Conservation (phyloP, 2,797 vertebrate species). For the Hybognathus amarus region DNA sequence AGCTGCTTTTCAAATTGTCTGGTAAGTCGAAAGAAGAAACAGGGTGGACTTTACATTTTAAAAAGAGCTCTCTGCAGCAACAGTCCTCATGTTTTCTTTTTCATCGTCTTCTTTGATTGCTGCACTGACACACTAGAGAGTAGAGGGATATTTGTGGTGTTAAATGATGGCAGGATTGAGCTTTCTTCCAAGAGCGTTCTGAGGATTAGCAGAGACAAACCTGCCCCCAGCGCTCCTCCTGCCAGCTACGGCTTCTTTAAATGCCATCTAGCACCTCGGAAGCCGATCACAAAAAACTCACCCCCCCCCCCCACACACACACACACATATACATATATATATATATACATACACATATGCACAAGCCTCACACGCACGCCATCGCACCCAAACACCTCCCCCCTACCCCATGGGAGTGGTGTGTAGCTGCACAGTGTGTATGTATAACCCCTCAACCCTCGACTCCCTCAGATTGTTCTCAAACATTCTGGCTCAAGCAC, state of each 20-base stretch:
- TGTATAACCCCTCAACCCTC: slow-evolving; percentile 51
- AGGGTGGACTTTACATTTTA: not conserved
- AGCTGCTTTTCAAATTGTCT: slow-evolving; percentile 97
- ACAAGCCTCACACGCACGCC: slow-evolving; percentile 70
- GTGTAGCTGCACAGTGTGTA: slow-evolving; percentile 44
- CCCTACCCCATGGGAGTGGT: slow-evolving; percentile 39
- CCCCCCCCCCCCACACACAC: slow-evolving; percentile 54
- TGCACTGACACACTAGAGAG: slow-evolving; percentile 39
- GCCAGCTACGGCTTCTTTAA: slow-evolving; percentile 56
- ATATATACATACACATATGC: slow-evolving; percentile 40
- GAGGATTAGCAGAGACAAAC: slow-evolving; percentile 57
- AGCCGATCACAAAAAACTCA: slow-evolving; percentile 35
- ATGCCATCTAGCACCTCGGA: slow-evolving; percentile 61
- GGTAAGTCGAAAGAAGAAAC: slow-evolving; percentile 74
- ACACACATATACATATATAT: slow-evolving; percentile 57
- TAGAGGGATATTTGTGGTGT: slow-evolving; percentile 45
- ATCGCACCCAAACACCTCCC: slow-evolving; percentile 44
- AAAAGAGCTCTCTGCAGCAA: not conserved
- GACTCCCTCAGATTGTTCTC: slow-evolving; percentile 72
- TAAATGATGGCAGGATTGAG: slow-evolving; percentile 55
- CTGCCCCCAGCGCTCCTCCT: slow-evolving; percentile 51
- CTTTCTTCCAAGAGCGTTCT: slow-evolving; percentile 51
- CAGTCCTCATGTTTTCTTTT: slow-evolving; percentile 20
- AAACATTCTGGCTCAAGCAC: slow-evolving; percentile 79
- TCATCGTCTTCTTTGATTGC: slow-evolving; percentile 15